phyloP scores from a whole-genome alignment of 2,888 invertebrate genomes.

The Sphaeridia pumilis region DNA sequence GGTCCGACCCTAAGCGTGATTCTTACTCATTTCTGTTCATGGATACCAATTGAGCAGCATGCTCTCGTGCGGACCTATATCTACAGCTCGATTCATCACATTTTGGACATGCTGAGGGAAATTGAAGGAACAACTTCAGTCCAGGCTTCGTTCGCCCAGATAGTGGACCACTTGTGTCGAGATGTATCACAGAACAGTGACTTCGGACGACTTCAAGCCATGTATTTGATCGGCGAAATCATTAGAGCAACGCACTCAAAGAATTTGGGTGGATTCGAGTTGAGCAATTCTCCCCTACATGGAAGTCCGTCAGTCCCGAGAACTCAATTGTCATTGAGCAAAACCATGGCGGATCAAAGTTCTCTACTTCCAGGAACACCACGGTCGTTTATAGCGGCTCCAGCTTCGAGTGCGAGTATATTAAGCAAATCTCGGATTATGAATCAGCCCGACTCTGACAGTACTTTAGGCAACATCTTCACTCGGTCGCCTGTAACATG shows the following conservation, averaged over 20 bases:
- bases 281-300: not conserved
- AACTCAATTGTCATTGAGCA: not conserved
- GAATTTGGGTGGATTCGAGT: conserved; percentile 22
- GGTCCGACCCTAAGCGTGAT: conserved; percentile 24
- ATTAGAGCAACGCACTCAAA: conserved; percentile 22
- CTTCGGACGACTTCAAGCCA: conserved; percentile 29
- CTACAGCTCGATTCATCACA: conserved; percentile 71
- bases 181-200: conserved; percentile 28
- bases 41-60: conserved; percentile 23
- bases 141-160: conserved; percentile 20
- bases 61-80: conserved; percentile 58
- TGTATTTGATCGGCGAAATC: conserved; percentile 34
- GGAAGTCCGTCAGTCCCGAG: too few relatives aligned
- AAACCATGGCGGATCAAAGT: not conserved
- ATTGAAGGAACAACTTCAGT: conserved; percentile 11
- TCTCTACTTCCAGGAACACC: not conserved
- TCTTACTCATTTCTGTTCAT: conserved; percentile 25
- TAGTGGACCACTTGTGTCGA: conserved; percentile 26
- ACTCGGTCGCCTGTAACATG: not conserved
- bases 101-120: conserved; percentile 51
- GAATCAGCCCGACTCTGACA: not conserved
- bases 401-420: not conserved
- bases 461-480: not conserved
- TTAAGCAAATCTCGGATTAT: not conserved
- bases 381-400: not conserved